A percentile compares a stretch with the other conserved stretches of the same genome.
Conservation (phyloP, 2,797 vertebrate genomes). For the Epinephelus coioides region DNA sequence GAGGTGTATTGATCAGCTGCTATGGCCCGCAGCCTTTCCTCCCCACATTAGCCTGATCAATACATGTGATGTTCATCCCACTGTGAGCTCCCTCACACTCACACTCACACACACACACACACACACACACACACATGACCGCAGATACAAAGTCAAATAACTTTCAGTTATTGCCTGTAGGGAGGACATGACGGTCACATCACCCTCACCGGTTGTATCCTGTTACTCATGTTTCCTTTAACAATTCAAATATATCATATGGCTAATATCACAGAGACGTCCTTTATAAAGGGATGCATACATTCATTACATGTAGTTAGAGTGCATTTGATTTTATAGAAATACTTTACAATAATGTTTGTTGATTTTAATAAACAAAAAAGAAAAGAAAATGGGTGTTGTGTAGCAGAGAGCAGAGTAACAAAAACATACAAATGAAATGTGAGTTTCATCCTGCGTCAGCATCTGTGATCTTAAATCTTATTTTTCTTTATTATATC, state of each 20-base stretch:
- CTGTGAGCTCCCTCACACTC: slow-evolving; percentile 58
- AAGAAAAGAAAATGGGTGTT: background rate
- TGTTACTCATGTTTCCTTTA: background rate
- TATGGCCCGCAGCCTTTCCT: slow-evolving; percentile 85
- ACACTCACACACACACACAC: slow-evolving; percentile 23
- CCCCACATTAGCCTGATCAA: slow-evolving; percentile 86
- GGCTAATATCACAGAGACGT: background rate
- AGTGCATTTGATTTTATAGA: background rate
- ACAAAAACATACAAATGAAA: background rate
- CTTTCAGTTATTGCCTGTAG: slow-evolving; percentile 70
- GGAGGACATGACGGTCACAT: slow-evolving; percentile 68
- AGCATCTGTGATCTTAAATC: background rate
- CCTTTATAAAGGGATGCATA: background rate
- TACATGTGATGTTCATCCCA: slow-evolving; percentile 85
- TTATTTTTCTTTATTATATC: background rate
- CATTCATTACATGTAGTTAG: background rate
- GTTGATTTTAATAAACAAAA: background rate
- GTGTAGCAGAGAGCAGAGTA: no score
- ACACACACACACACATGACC: slow-evolving; percentile 4
- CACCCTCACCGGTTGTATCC: slow-evolving; percentile 19
- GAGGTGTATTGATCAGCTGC: slow-evolving; percentile 83
- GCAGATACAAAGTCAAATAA: slow-evolving; percentile 60
- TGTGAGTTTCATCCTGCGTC: background rate
- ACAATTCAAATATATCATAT: background rate
- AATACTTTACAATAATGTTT: background rate